These are phyloP conservation scores for Arenicola marina DNA, from an alignment of 2,888 invertebrate genomes.

Conservation along the genomic window DNA sequence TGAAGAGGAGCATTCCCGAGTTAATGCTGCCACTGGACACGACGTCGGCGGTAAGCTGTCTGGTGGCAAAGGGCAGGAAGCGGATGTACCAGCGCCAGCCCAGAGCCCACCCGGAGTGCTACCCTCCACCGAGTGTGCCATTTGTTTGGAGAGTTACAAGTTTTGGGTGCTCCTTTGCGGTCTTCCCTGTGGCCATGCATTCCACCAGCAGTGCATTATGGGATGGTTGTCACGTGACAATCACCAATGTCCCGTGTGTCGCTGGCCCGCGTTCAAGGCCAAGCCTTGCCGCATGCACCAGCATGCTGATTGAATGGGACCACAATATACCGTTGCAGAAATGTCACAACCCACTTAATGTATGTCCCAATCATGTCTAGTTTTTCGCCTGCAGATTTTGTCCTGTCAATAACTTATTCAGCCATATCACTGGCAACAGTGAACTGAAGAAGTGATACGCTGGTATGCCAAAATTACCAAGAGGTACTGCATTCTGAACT, in stretches of 20 bases:
- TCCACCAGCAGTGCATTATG: conserved; percentile 65
- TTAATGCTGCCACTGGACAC: background rate
- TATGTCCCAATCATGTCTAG: no score
- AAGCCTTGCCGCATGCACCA: conserved; percentile 39
- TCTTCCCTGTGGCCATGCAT: conserved; percentile 65
- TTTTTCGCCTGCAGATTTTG: no score
- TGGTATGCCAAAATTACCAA: no score
- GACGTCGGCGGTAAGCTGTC: background rate
- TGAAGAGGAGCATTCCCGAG: background rate
- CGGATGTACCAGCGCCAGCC: no score
- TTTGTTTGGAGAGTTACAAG: conserved; percentile 64
- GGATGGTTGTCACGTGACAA: conserved; percentile 64
- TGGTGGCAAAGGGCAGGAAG: background rate
- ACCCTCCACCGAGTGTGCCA: conserved; percentile 62
- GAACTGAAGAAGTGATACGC: no score
- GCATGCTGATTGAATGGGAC: conserved; percentile 25
- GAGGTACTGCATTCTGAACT: no score
- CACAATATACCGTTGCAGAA: no score
- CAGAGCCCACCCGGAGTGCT: conserved; percentile 54
- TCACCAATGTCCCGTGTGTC: conserved; percentile 66
- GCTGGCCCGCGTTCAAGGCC: conserved; percentile 64
- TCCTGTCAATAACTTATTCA: no score
- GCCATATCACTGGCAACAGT: no score
- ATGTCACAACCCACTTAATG: no score
- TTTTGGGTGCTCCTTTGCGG: conserved; percentile 61